Evolutionary conservation across 2,888 invertebrate genomes (phyloP), one percentile per base, ranked within the genome.

Genomic region (Hydriomena furcata): DNA sequence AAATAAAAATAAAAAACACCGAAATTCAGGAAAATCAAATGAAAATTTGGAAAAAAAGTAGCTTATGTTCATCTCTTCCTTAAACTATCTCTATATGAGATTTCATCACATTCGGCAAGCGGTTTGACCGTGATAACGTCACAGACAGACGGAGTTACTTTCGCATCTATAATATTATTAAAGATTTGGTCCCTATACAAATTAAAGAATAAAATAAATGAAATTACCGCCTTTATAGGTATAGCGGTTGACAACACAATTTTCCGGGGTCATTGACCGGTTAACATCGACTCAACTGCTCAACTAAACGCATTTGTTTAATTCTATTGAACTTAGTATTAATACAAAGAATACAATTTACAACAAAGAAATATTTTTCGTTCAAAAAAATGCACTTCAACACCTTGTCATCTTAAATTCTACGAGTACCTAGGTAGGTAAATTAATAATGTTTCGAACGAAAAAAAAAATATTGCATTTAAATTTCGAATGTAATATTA

Each of bases 191-290:
- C 1, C 12, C 7, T 44, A 23, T 30, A 23, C 17, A 45, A 32
- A 47, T 37, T 50, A 45, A 50, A 45, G 25, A 41, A 42, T 45
- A 35, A 49, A 49, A 49, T 58, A 60, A 55, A 58, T 52, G 46
- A 50, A 47, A 55, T 55, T 17, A 35, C 49, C 35, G 28, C 61
- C 63, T 62, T 59, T 68, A 68, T 68, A n/a, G n/a, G n/a, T n/a
- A n/a, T 68, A 68, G 73, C 68, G 71, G 76, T 74, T 76, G 74
- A 72, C 76, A 70, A 72, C 72, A 71, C 64, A 67, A 70, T 76
- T 84, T 85, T 84, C 85, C 84, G 78, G 84, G 84, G 84, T 85
- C 79, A 75, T 50, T 65, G 80, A 79, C 75, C 82, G 62, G 52
- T 74, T 79, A 73, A 78, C 80, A 71, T 62, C 62, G 61, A 17